Percentiles rank a stretch among this genome's conserved stretches.
These are phyloP conservation scores for Hyppa rectilinea DNA, from an alignment of 2,888 invertebrate genomes.

Conservation along the genomic window DNA sequence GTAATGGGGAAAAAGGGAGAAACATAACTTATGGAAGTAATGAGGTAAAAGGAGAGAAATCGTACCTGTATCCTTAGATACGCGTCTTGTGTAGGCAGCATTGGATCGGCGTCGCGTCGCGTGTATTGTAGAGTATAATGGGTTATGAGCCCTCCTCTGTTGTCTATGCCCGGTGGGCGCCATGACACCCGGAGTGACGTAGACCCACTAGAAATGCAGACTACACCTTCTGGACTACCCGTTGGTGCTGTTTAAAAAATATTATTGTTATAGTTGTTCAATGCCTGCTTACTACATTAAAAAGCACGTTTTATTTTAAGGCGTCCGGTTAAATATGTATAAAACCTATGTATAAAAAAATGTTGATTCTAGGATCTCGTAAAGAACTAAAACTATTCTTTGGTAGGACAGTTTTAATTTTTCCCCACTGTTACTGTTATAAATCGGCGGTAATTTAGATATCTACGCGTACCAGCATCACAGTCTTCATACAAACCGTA, in stretches of 20 bases:
- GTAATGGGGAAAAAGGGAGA: not conserved
- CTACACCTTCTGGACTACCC: slow-evolving; percentile 93
- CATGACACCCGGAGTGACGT: slow-evolving; percentile 95
- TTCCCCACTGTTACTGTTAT: not conserved
- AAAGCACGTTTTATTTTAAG: no score
- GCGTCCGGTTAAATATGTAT: no score
- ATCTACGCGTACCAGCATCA: no score
- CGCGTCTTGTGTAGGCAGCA: slow-evolving; percentile 83
- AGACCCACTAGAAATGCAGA: slow-evolving; percentile 93
- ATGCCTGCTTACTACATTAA: no score
- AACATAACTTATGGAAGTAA: slow-evolving; percentile 6
- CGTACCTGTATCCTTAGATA: slow-evolving; percentile 84
- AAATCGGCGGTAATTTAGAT: no score
- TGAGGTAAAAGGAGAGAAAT: not conserved
- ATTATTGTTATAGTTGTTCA: no score
- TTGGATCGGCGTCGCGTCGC: slow-evolving; percentile 83
- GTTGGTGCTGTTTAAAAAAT: slow-evolving; percentile 92
- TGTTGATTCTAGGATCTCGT: no score
- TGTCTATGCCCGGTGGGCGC: slow-evolving; percentile 92
- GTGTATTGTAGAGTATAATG: slow-evolving; percentile 88
- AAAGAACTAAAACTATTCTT: no score
- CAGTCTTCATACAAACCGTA: no score
- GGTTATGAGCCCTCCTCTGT: slow-evolving; percentile 92
- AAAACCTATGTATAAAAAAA: no score
- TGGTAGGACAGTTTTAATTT: not conserved